Base-by-base conservation (phyloP, 2,797 vertebrate genomes). In the Sarcophilus harrisii region DNA sequence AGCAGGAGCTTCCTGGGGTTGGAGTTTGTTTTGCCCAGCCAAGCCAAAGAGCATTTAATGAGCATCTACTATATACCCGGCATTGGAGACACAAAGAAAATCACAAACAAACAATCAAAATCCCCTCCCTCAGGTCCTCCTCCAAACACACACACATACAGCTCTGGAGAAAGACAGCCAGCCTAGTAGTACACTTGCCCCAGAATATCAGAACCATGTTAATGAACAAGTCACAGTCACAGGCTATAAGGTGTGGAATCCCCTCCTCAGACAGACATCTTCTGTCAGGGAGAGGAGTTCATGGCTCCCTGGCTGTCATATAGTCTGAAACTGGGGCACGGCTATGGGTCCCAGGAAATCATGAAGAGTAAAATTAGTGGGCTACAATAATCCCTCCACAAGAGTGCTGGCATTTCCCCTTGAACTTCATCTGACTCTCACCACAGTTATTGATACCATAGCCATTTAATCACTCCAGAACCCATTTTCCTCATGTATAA, bases 381-480 rank as follows among this genome's bases (percentile, higher is more conserved):
- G 38, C n/a, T 45, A 81, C 18, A 45, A 3, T 45, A 14, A 55
- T 55, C 54, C 54, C 54, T 55, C 54, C 54, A 55, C 11, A n/a
- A 81, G n/a, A 11, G 6, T 45, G 38, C 2, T 45, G 73, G 81
- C 21, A 45, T 81, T 81, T 81, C 2, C 73, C 18, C 21, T 81
- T 81, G 38, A 81, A 81, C 38, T 81, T 45, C n/a, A 81, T 81
- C 4, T 81, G 38, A 45, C 45, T 27, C 73, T 8, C 21, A 27
- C 73, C n/a, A 45, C 18, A 38, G 0, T 16, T 73, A 24, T 16
- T 73, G 66, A 32, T 9, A 28, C 54, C 1, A 55, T 55, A 38
- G n/a, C 45, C 38, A 45, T n/a, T 38, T 91, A 98, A 58, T 91
- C 38, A 10, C 73, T 81, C 73, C n/a, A 38, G 2, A 38, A 45